phyloP scores from a whole-genome alignment of 2,113 vertebrate genomes.

The Ophthalmolycus amberensis region DNA sequence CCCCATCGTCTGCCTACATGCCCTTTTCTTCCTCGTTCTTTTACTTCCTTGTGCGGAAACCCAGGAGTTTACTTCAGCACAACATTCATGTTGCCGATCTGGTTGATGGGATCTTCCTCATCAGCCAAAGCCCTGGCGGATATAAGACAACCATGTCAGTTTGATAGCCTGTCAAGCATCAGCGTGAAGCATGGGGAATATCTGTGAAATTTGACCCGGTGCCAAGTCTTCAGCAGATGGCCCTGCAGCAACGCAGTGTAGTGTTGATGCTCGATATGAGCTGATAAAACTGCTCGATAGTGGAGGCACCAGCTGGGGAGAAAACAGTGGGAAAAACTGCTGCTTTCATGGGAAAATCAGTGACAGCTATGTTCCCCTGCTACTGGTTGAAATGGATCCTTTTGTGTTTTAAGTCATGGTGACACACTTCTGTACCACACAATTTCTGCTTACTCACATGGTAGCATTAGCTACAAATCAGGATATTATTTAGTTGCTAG shows the following conservation, averaged over 20 bases:
- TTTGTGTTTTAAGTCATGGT: background rate
- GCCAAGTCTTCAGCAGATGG: slow-evolving; percentile 72
- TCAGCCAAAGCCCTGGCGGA: slow-evolving; percentile 31
- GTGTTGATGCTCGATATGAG: slow-evolving; percentile 46
- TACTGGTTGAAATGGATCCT: background rate
- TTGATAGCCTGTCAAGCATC: slow-evolving; percentile 53
- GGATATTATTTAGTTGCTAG: background rate
- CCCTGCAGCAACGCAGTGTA: slow-evolving; percentile 41
- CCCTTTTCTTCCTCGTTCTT: background rate
- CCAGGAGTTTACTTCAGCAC: background rate
- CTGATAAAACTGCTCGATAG: slow-evolving; percentile 47
- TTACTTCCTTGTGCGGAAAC: background rate
- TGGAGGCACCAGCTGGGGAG: slow-evolving; percentile 62
- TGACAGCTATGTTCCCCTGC: background rate
- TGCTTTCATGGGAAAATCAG: slow-evolving; percentile 31
- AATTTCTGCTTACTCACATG: background rate
- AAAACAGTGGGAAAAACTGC: slow-evolving; percentile 35
- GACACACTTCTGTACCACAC: background rate
- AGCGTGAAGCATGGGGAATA: slow-evolving; percentile 46
- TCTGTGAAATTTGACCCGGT: slow-evolving; percentile 56
- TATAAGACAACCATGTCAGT: slow-evolving; percentile 46
- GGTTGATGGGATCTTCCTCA: slow-evolving; percentile 27
- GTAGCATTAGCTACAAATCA: background rate
- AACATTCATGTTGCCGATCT: slow-evolving; percentile 18
- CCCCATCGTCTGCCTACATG: slow-evolving; percentile 7